These are phyloP conservation scores for Oeneis ivallda DNA, from an alignment of 2,888 invertebrate species.

Conservation along the genomic window DNA sequence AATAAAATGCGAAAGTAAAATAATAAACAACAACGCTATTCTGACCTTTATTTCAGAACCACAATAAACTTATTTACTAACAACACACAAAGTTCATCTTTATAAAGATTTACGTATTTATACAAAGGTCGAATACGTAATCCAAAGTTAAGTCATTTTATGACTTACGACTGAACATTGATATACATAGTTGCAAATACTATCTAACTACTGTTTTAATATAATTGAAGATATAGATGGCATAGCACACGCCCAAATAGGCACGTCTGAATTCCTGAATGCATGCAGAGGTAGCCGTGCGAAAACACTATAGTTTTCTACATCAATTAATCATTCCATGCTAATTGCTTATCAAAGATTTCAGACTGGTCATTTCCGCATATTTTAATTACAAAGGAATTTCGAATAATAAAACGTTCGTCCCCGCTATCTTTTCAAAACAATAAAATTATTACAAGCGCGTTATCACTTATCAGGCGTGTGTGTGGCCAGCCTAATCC, in stretches of 20 bases:
- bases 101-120: neutral
- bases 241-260: no score
- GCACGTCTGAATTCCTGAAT: no score
- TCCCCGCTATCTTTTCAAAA: slow-evolving; percentile 40
- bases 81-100: slow-evolving; percentile 5
- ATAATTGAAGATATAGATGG: no score
- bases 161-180: slow-evolving; percentile 9
- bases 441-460: slow-evolving; percentile 36
- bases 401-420: slow-evolving; percentile 10
- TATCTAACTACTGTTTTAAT: no score
- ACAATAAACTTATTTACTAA: slow-evolving; percentile 13
- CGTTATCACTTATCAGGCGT: slow-evolving; percentile 47
- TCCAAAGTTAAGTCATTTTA: slow-evolving; percentile 18
- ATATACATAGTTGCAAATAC: slow-evolving; percentile 15
- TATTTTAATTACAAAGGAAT: slow-evolving; percentile 12
- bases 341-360: neutral
- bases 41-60: slow-evolving; percentile 1
- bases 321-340: neutral
- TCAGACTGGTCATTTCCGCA: slow-evolving; percentile 7
- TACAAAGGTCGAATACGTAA: slow-evolving; percentile 16
- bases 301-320: no score
- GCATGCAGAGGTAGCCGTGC: no score
- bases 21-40: neutral
- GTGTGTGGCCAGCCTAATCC: slow-evolving; percentile 59
- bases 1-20: slow-evolving; percentile 13